Base-by-base conservation (phyloP, 2,113 vertebrate species). In the Spea multiplicata region DNA sequence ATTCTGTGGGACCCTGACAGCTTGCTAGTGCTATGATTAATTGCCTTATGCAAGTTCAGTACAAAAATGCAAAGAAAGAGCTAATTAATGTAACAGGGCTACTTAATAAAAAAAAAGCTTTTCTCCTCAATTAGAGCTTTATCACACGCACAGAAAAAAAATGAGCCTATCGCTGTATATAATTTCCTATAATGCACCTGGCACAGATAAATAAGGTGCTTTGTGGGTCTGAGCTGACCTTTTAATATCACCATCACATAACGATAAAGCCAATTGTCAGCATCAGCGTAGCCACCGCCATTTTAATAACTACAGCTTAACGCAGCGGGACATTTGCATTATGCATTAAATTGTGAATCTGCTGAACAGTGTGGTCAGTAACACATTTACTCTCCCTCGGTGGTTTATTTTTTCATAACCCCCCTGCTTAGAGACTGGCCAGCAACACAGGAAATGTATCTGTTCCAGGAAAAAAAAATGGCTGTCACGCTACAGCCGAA, bases 201-300 rank as follows among this genome's bases (percentile, higher is more conserved):
- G 88, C 90, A 89, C 89, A 93, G 90, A 90, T 91, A 93, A 93
- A 93, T 85, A 80, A 48, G 45, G 77, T 45, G 86, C 5, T 80
- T 85, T 75, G 71, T 85, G 85, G 89, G 88, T 85, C 85, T 87
- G 83, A 50, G 55, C 68, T 90, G 91, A 93, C 90, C 92, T 93
- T 91, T 92, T 93, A 93, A 91, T 92, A 94, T 89, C 88, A 85
- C 91, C 85, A 88, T 93, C 90, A 89, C 92, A 93, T 89, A 91
- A 92, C 91, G 89, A 92, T 92, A 91, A 91, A 93, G 89, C 90
- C 90, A 86, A 87, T 86, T 88, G 14, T 84, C 53, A 80, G 87
- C 83, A 87, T 89, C 91, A 86, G 87, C 89, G 86, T 86, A 85
- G 83, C 84, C 78, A 86, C 81, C 71, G 84, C 75, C 92, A 89